Percentiles rank a stretch among this genome's conserved stretches.
Conservation (phyloP, 2,888 invertebrate species). For the Spilosoma lubricipeda region DNA sequence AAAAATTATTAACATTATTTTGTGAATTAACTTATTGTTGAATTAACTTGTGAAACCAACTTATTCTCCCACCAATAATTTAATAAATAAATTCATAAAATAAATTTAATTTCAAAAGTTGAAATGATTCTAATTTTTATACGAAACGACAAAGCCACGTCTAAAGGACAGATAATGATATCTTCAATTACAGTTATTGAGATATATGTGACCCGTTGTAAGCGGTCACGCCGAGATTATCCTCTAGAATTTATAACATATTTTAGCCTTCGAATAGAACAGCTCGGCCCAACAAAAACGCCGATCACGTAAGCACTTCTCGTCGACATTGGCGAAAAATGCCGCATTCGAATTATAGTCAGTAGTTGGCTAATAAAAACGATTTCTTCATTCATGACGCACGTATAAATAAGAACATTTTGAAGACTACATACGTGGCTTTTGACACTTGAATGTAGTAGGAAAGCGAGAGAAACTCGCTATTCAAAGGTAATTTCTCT, state of each 20-base stretch:
- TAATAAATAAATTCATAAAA: too few relatives aligned
- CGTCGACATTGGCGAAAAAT: constrained; percentile 22
- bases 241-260: constrained; percentile 21
- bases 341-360: constrained; percentile 21
- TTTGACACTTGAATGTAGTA: constrained; percentile 9
- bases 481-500: constrained; percentile 1
- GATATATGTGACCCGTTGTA: constrained; percentile 12
- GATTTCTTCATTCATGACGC: constrained; percentile 18
- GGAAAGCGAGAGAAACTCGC: neutral
- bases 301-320: constrained; percentile 28
- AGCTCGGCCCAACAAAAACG: constrained; percentile 16
- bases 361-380: constrained; percentile 21
- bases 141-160: neutral
- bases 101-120: neutral
- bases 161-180: constrained; percentile 2
- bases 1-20: too few relatives aligned
- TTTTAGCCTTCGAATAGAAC: constrained; percentile 15
- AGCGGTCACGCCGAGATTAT: constrained; percentile 19
- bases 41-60: too few relatives aligned
- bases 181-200: neutral
- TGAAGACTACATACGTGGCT: constrained; percentile 2
- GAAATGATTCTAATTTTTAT: neutral
- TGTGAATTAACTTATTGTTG: too few relatives aligned
- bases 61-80: too few relatives aligned
- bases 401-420: constrained; percentile 13